A percentile compares a stretch with the other conserved stretches of the same genome.
These are phyloP conservation scores for Cherax quadricarinatus DNA, from an alignment of 1,140 invertebrate species.

Conservation along the genomic window DNA sequence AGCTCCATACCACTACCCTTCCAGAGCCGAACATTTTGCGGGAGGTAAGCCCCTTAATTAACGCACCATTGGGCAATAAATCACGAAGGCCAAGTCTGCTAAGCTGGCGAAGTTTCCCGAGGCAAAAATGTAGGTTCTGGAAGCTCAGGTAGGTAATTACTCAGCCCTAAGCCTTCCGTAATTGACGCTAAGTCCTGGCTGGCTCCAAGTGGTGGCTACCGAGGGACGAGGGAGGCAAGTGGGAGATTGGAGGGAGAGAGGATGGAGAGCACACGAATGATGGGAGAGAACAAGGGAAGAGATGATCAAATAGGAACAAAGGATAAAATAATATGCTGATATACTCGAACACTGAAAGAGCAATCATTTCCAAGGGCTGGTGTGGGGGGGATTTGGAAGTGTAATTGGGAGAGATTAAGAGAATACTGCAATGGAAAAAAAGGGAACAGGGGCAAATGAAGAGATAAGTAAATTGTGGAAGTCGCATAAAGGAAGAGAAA, in stretches of 20 bases:
- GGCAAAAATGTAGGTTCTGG: constrained; percentile 58
- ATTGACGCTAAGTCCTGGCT: constrained; percentile 58
- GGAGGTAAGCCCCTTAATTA: constrained; percentile 63
- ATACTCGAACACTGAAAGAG: background rate
- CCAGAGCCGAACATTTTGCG: constrained; percentile 51
- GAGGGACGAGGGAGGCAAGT: background rate
- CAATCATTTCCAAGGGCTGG: background rate
- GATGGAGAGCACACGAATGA: background rate
- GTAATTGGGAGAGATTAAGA: background rate
- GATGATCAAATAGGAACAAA: background rate
- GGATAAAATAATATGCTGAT: background rate
- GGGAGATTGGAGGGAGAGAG: constrained; percentile 16
- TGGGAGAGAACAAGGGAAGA: background rate
- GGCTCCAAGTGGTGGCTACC: constrained; percentile 6
- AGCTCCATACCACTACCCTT: background rate
- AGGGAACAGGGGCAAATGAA: background rate
- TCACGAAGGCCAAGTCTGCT: constrained; percentile 53
- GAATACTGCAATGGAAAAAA: background rate
- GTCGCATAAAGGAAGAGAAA: background rate
- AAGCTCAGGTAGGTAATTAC: constrained; percentile 61
- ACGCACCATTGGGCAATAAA: constrained; percentile 64
- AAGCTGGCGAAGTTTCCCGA: constrained; percentile 57
- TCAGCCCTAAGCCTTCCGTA: constrained; percentile 51
- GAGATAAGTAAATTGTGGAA: background rate
- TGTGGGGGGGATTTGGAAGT: background rate